phyloP scores from a whole-genome alignment of 2,888 invertebrate genomes.

The Lasioglossum oenotherae region DNA sequence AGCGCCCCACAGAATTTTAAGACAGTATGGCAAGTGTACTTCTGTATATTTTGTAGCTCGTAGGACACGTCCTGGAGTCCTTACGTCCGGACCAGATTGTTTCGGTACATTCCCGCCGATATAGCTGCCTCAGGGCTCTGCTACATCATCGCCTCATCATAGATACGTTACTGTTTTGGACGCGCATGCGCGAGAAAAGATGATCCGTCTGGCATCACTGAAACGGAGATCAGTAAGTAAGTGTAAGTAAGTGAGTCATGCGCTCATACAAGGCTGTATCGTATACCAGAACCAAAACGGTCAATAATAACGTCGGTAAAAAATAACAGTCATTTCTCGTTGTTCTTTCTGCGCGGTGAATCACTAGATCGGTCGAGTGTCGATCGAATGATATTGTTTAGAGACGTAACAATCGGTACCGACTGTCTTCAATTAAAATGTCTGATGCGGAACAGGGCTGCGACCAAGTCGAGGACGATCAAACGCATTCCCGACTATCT shows the following conservation, averaged over 20 bases:
- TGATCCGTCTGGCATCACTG: too few species aligned
- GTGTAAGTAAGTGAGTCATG: slow-evolving; percentile 61
- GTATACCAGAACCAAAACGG: slow-evolving; percentile 38
- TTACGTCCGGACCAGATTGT: too few species aligned
- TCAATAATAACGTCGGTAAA: slow-evolving; percentile 39
- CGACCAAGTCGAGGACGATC: slow-evolving; percentile 28
- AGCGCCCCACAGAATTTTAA: too few species aligned
- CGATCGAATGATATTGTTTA: slow-evolving; percentile 58
- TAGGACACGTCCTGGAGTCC: too few species aligned
- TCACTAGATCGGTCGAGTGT: slow-evolving; percentile 15
- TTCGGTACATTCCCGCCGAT: too few species aligned
- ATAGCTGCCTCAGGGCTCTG: too few species aligned
- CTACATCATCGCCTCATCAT: too few species aligned
- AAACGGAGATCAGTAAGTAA: slow-evolving; percentile 48
- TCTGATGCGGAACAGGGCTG: slow-evolving; percentile 58
- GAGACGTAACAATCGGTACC: slow-evolving; percentile 15
- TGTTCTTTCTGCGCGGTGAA: slow-evolving; percentile 5
- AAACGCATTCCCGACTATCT: slow-evolving; percentile 61
- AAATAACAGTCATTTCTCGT: slow-evolving; percentile 19
- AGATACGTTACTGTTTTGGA: too few species aligned
- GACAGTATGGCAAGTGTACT: too few species aligned
- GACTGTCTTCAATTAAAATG: slow-evolving; percentile 59
- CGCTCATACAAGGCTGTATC: slow-evolving; percentile 37
- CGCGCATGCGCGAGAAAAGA: too few species aligned
- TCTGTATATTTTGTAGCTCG: too few species aligned